Conservation (phyloP, 2,797 vertebrate species). For the Lemur catta region DNA sequence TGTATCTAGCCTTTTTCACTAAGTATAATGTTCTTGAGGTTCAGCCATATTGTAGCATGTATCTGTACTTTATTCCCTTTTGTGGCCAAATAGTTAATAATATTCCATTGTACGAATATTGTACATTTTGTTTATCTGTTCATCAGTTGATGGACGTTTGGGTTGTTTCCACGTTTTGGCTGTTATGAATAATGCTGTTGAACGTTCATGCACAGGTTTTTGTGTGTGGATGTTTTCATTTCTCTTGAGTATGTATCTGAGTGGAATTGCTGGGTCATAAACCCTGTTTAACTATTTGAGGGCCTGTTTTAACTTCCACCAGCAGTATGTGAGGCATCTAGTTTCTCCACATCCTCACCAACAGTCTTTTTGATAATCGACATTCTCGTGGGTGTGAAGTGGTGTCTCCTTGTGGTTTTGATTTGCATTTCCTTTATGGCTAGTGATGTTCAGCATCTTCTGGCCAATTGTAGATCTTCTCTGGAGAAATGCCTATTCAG, state of each 20-base stretch:
- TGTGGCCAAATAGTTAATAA: not conserved
- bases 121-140: not conserved
- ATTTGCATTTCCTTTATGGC: slow-evolving; percentile 48
- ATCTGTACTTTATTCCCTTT: not conserved
- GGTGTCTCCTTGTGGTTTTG: slow-evolving; percentile 17
- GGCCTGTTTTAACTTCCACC: not conserved
- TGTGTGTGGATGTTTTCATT: not conserved
- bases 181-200: not conserved
- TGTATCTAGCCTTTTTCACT: not conserved
- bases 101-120: not conserved
- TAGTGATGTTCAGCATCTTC: not conserved
- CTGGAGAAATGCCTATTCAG: slow-evolving; percentile 37
- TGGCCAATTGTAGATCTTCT: not conserved
- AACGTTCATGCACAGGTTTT: not conserved
- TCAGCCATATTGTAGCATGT: not conserved
- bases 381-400: not conserved
- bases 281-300: not conserved
- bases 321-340: not conserved
- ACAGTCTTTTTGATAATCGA: not conserved
- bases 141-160: not conserved
- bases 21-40: not conserved
- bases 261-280: not conserved
- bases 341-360: not conserved
- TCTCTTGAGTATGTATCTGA: not conserved
- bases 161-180: not conserved